Conservation (phyloP, 2,113 vertebrate species). For the Boulengeromyrus knoepffleri region DNA sequence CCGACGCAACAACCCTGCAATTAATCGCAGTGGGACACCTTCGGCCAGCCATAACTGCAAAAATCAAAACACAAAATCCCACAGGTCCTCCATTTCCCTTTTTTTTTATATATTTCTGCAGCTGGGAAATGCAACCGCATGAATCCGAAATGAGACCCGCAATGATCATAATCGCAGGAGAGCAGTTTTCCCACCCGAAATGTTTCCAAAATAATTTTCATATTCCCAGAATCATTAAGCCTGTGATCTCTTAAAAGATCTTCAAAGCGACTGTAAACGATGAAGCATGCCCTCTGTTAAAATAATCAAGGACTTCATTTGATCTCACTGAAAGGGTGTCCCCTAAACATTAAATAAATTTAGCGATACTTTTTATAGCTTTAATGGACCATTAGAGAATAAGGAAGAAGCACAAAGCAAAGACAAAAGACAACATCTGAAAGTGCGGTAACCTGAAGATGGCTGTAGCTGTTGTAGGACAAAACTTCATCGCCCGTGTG, state of each 20-base stretch:
- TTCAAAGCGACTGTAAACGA: neutral
- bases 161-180: neutral
- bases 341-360: neutral
- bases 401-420: neutral
- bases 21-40: neutral
- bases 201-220: neutral
- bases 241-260: neutral
- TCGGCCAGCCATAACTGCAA: neutral
- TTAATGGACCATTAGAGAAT: neutral
- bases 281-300: neutral
- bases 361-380: neutral
- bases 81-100: neutral
- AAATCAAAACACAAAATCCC: neutral
- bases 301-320: neutral
- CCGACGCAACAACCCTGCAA: neutral
- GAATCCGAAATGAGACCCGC: neutral
- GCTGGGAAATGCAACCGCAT: neutral
- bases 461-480: conserved; percentile 70
- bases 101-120: neutral
- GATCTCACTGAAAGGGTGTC: neutral
- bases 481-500: conserved; percentile 83
- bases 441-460: conserved; percentile 78
- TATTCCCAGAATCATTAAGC: neutral
- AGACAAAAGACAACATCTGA: neutral
- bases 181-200: neutral